phyloP scores from a whole-genome alignment of 1,140 invertebrate species.

The Probaryconus sp. region DNA sequence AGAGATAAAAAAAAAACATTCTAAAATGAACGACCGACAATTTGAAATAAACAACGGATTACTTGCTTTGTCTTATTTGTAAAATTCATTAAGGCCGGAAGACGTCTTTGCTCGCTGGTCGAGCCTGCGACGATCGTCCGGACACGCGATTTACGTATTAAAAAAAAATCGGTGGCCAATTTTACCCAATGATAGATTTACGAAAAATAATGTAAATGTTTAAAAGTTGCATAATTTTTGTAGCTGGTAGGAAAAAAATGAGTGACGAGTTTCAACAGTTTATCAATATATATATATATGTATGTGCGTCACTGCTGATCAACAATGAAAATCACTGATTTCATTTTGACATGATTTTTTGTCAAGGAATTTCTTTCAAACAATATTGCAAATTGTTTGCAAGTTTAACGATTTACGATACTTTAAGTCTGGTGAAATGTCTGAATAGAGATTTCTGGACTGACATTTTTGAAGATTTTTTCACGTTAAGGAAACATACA shows the following conservation, averaged over 20 bases:
- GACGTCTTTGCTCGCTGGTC: constrained; percentile 67
- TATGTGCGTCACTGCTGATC: not conserved
- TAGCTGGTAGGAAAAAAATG: constrained; percentile 52
- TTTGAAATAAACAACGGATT: constrained; percentile 32
- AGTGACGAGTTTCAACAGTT: constrained; percentile 39
- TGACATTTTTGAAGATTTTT: too few relatives aligned
- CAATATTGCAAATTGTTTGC: too few relatives aligned
- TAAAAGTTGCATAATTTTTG: constrained; percentile 69
- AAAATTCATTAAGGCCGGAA: constrained; percentile 40
- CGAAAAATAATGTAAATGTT: constrained; percentile 54
- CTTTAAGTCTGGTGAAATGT: too few relatives aligned
- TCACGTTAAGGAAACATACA: too few relatives aligned
- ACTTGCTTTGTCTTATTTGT: constrained; percentile 41
- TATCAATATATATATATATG: constrained; percentile 18
- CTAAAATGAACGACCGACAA: constrained; percentile 42
- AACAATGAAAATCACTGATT: too few relatives aligned
- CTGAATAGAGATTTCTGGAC: too few relatives aligned
- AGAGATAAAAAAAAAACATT: constrained; percentile 36
- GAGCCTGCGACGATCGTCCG: constrained; percentile 54
- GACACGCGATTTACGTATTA: constrained; percentile 34
- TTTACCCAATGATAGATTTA: constrained; percentile 42
- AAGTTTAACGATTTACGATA: too few relatives aligned
- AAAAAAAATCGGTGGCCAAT: constrained; percentile 53
- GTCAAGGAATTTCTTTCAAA: too few relatives aligned
- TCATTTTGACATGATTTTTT: too few relatives aligned